phyloP scores from a whole-genome alignment of 2,113 vertebrate species.

The Nipponia nippon region DNA sequence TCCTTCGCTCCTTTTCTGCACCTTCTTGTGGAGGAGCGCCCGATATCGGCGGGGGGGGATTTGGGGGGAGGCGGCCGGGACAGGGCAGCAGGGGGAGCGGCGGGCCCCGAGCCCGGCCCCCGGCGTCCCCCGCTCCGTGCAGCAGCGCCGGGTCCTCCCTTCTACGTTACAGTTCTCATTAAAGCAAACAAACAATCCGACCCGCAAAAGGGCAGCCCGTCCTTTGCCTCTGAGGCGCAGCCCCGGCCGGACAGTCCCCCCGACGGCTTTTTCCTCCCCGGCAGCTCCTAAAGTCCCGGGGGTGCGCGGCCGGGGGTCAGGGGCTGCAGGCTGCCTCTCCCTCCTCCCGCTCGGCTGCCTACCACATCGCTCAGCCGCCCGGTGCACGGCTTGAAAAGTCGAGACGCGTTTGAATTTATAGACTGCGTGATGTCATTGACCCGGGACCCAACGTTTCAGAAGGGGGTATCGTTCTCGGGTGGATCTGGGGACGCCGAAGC shows the following conservation, averaged over 20 bases:
- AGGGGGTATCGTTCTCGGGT: background rate
- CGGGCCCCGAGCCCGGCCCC: too few relatives aligned
- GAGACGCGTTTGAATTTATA: constrained; percentile 14
- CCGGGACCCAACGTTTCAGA: background rate
- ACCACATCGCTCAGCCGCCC: background rate
- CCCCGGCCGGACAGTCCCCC: background rate
- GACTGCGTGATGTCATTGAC: constrained; percentile 10
- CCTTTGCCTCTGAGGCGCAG: background rate
- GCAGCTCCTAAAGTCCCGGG: background rate
- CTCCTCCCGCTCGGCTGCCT: background rate
- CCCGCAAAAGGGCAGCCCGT: background rate
- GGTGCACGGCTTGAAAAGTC: background rate
- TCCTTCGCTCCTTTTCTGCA: background rate
- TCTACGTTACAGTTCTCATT: background rate
- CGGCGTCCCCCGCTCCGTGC: background rate
- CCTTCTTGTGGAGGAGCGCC: background rate
- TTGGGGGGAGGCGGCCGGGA: too few relatives aligned
- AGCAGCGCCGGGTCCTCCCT: background rate
- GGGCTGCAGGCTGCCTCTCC: background rate
- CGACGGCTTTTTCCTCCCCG: background rate
- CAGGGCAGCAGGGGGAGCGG: background rate
- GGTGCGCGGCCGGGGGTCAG: background rate
- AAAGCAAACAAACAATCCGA: background rate
- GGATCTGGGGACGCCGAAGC: background rate
- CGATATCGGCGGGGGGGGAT: background rate